Evolutionary conservation across 1,140 invertebrate species (phyloP).

Genomic region (Drosophila sproati): DNA sequence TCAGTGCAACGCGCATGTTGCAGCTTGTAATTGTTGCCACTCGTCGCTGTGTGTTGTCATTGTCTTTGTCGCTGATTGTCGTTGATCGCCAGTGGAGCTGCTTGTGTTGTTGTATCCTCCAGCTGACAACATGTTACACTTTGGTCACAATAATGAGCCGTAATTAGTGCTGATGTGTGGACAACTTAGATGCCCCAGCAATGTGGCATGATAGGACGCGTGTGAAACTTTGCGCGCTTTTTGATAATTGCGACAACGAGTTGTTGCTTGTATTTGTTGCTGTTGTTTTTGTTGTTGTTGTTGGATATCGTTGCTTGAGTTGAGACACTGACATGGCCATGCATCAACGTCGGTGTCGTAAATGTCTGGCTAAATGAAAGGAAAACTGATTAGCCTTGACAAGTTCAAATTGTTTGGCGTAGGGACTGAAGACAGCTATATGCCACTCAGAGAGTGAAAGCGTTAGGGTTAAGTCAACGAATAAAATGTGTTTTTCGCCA

Average conservation of each 20-base stretch:
- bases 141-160: conserved; percentile 82
- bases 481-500: conserved; percentile 45
- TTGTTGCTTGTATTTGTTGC: conserved; percentile 8
- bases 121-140: conserved; percentile 81
- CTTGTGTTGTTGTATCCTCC: conserved; percentile 58
- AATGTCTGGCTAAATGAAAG: conserved; percentile 75
- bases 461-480: conserved; percentile 28
- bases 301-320: background rate
- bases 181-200: conserved; percentile 48
- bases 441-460: conserved; percentile 67
- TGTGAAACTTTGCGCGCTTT: conserved; percentile 81
- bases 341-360: conserved; percentile 70
- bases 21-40: conserved; percentile 65
- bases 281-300: conserved; percentile 6
- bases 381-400: conserved; percentile 81
- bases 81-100: conserved; percentile 22
- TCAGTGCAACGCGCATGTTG: conserved; percentile 21
- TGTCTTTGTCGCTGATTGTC: conserved; percentile 21
- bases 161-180: conserved; percentile 76
- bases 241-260: conserved; percentile 71
- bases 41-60: conserved; percentile 33
- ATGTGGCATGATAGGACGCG: conserved; percentile 47
- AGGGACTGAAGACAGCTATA: conserved; percentile 36
- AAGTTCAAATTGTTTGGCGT: conserved; percentile 77
- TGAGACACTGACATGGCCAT: conserved; percentile 60